Evolutionary conservation across 2,797 vertebrate genomes (phyloP).

Genomic region (Sebastes baramenuke): DNA sequence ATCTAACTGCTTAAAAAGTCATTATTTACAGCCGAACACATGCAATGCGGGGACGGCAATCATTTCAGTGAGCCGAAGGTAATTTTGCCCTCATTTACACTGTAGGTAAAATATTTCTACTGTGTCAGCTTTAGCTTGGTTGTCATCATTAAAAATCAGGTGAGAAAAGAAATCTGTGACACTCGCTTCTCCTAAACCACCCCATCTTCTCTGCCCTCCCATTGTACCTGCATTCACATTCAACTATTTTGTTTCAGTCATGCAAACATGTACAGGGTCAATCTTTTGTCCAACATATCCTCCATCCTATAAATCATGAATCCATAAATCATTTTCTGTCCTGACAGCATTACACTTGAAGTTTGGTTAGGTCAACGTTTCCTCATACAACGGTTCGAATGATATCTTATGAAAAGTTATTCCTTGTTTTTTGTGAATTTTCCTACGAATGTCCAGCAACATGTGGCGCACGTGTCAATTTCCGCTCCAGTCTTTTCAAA

Average conservation of each 20-base stretch:
- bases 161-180: neutral
- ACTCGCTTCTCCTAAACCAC: neutral
- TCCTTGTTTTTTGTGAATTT: too few species aligned
- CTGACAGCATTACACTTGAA: too few species aligned
- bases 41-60: slow-evolving; percentile 9
- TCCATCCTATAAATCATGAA: neutral
- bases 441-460: too few species aligned
- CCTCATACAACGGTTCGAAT: neutral
- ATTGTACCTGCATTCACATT: neutral
- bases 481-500: too few species aligned
- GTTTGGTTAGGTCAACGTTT: neutral
- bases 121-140: neutral
- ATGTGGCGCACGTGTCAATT: neutral
- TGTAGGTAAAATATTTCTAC: neutral
- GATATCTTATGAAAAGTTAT: neutral
- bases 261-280: neutral
- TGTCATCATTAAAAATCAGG: neutral
- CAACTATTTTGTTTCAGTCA: slow-evolving; percentile 5
- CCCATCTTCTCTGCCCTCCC: neutral
- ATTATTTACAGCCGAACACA: slow-evolving; percentile 43
- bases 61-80: slow-evolving; percentile 13
- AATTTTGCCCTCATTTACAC: slow-evolving; percentile 11
- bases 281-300: neutral
- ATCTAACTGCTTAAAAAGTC: slow-evolving; percentile 56
- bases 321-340: neutral